Evolutionary conservation across 2,797 vertebrate genomes (phyloP).

Genomic region (Muscicapa comitata): DNA sequence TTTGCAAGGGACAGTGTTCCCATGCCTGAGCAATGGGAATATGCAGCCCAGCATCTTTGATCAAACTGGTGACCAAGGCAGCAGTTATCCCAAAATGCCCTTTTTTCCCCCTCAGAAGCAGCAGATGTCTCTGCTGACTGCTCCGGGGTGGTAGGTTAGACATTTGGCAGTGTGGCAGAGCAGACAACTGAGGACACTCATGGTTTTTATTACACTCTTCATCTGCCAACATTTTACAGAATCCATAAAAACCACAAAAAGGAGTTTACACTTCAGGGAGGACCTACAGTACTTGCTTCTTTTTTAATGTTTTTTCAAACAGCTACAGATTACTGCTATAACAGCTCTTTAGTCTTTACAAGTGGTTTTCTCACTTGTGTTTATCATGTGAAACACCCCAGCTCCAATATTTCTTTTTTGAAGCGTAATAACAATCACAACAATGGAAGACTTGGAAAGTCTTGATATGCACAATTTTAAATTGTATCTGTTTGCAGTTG

Average conservation of each 20-base stretch:
- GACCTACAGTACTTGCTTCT: background rate
- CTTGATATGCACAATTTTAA: background rate
- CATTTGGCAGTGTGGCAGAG: background rate
- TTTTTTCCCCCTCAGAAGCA: background rate
- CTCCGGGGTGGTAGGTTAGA: background rate
- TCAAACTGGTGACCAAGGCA: background rate
- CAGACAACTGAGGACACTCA: background rate
- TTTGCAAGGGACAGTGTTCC: background rate
- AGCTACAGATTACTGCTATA: background rate
- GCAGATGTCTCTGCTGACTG: background rate
- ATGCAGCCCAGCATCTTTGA: background rate
- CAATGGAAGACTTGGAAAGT: background rate
- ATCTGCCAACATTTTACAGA: background rate
- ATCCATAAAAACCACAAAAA: background rate
- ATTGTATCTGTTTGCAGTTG: background rate
- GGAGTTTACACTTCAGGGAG: background rate
- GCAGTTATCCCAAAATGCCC: background rate
- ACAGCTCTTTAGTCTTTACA: background rate
- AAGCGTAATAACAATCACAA: background rate
- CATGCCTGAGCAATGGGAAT: accelerated
- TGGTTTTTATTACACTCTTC: background rate
- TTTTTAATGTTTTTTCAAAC: background rate
- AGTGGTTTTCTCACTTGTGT: background rate
- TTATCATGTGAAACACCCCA: background rate
- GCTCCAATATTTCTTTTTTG: background rate